Base-by-base conservation (phyloP, 1,140 invertebrate species). In the Drosophila grimshawi region DNA sequence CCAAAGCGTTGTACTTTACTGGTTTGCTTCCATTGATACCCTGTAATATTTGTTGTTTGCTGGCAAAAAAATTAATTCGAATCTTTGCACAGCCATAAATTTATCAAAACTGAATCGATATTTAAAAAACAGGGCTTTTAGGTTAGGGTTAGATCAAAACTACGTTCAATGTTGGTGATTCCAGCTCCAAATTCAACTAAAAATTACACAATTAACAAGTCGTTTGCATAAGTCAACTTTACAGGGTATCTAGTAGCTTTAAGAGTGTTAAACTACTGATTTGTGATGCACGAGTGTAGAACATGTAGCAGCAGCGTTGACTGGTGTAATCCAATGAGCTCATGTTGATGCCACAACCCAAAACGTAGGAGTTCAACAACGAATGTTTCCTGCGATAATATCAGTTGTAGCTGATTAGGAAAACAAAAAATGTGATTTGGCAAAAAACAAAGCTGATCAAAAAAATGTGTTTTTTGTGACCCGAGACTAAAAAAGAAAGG, bases 241-340 rank as follows among this genome's bases (percentile, higher is more conserved):
- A 48, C 30, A 33, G 49, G 30, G 37, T 46, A 46, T 65, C 8
- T 65, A 4, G 8, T 43, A 37, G 48, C 39, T 7, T 3, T n/a
- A 3, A 10, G 2, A 19, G 7, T 29, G 35, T 30, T 43, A 2
- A 10, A 29, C 5, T 5, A 10, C 6, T 5, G 19, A 11, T 10
- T 32, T 3, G 1, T 7, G 4, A 27, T 1, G 27, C 32, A 33
- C 6, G 56, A 35, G n/a, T 46, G 27, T 1, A 10, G n/a, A 48
- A 48, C 43, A 7, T 46, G 43, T 27, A 35, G 19, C 19, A 35
- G 19, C 19, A 19, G 11, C 11, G 45, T 0, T 10, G 32, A 60
- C 43, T 48, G 33, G 11, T 48, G 30, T 60, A 48, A 60, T 48
- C 30, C 57, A 48, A 60, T 60, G 43, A 60, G 32, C 57, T 35